Evolutionary conservation across 2,113 vertebrate genomes (phyloP).

Genomic region (Zosterops japonicus): DNA sequence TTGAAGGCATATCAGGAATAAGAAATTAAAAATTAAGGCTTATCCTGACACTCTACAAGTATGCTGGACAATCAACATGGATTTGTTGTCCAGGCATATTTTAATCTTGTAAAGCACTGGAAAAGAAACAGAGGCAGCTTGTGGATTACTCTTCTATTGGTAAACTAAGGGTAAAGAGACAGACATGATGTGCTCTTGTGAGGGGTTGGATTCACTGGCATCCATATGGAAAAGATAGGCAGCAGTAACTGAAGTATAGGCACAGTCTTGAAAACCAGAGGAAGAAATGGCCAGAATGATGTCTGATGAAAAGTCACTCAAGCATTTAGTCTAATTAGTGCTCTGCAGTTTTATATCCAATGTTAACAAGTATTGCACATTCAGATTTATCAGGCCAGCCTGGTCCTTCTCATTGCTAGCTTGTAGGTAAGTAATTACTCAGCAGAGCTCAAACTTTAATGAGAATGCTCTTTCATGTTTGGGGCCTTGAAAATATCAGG

Average conservation of each 20-base stretch:
- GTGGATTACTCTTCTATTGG: rapidly evolving
- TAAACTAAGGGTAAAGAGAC: background rate
- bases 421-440: background rate
- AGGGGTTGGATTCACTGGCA: background rate
- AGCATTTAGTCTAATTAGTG: background rate
- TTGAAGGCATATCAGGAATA: background rate
- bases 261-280: background rate
- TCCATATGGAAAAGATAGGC: background rate
- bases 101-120: background rate
- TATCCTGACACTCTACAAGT: background rate
- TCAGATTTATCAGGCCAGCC: background rate
- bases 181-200: background rate
- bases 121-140: background rate
- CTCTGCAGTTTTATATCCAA: background rate
- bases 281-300: background rate
- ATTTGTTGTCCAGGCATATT: background rate
- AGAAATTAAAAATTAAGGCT: background rate
- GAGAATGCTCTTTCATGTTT: background rate
- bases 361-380: background rate
- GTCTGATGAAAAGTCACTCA: background rate
- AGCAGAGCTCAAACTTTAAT: background rate
- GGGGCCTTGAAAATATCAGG: background rate
- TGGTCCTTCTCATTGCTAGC: background rate
- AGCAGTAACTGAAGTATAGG: background rate
- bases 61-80: background rate